Base-by-base conservation (phyloP, 2,113 vertebrate genomes). In the Brachirus orientalis region DNA sequence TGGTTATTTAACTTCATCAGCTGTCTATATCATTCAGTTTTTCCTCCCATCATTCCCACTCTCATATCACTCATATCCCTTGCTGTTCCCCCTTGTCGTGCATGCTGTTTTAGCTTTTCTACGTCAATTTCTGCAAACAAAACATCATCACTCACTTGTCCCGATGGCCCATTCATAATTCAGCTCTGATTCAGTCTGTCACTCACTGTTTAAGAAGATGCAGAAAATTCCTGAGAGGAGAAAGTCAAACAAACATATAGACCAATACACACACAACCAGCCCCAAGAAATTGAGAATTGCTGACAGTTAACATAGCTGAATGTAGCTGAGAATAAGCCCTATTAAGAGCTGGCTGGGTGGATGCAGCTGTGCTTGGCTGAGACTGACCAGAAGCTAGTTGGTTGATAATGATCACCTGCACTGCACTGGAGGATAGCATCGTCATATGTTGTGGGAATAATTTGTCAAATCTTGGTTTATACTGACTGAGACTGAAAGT, bases 401-500 rank as follows among this genome's bases (percentile, higher is more conserved):
- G 78, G 91, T 78, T 74, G 77, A 89, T 85, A 58, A 51, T 19
- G 9, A 68, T 85, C 65, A 78, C 78, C 76, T 83, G 83, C 47
- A 62, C 45, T 13, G 28, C 10, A 3, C 8, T 12, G 38, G 10
- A 58, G 8, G 40, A 6, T 3, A 58, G 22, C 10, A 18, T 63
- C 46, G 41, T 63, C 12, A n/a, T 37, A 17, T 19, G 16, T 43
- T 11, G n/a, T 59, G 37, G 38, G 76, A 72, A 71, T 60, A 3
- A 71, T n/a, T 14, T 4, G 57, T 17, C 61, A 14, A 10, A 56
- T 69, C 17, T 77, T 20, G 14, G 43, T 70, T 76, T 69, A 69
- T 33, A 62, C 46, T 41, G 28, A 74, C 50, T 72, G 2, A 56
- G 36, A 47, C 8, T 22, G 61, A 68, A 18, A 54, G 10, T 7